These are phyloP conservation scores for Forbesichthys agassizii DNA, from an alignment of 2,113 vertebrate species.

Conservation along the genomic window DNA sequence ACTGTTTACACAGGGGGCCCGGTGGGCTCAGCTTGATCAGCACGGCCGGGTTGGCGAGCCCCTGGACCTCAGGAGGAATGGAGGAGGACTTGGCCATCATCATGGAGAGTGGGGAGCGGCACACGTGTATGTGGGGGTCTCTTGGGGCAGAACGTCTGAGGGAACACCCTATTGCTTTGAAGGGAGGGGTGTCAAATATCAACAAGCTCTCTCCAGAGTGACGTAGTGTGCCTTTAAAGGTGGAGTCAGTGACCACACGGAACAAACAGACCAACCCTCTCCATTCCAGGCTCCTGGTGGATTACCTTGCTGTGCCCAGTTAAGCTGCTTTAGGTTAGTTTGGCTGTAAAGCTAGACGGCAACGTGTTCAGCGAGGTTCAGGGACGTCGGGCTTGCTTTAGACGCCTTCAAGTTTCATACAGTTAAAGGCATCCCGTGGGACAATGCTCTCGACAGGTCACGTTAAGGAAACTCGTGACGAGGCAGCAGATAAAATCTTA, in stretches of 20 bases:
- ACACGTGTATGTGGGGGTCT: too few species aligned
- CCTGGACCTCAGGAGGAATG: neutral
- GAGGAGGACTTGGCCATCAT: too few species aligned
- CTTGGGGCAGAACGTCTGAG: too few species aligned
- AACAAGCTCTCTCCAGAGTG: neutral
- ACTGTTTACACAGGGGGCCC: slow-evolving; percentile 40
- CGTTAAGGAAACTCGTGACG: neutral
- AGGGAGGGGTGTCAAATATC: too few species aligned
- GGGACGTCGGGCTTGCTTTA: slow-evolving; percentile 25
- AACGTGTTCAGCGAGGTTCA: slow-evolving; percentile 42
- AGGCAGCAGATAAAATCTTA: too few species aligned
- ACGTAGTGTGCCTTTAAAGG: too few species aligned
- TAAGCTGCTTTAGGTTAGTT: slow-evolving; percentile 23
- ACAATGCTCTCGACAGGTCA: slow-evolving; percentile 5
- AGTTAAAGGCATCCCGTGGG: slow-evolving; percentile 21
- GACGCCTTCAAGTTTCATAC: slow-evolving; percentile 37
- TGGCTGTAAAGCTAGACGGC: slow-evolving; percentile 39
- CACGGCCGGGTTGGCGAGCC: slow-evolving; percentile 7
- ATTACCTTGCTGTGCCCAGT: slow-evolving; percentile 34
- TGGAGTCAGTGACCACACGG: too few species aligned
- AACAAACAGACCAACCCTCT: slow-evolving; percentile 1
- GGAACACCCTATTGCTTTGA: too few species aligned
- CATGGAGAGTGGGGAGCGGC: too few species aligned
- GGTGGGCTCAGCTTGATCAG: slow-evolving; percentile 26
- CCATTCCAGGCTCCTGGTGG: slow-evolving; percentile 44